These are phyloP conservation scores for Cheilosia impressa DNA, from an alignment of 2,888 invertebrate genomes.

Conservation along the genomic window DNA sequence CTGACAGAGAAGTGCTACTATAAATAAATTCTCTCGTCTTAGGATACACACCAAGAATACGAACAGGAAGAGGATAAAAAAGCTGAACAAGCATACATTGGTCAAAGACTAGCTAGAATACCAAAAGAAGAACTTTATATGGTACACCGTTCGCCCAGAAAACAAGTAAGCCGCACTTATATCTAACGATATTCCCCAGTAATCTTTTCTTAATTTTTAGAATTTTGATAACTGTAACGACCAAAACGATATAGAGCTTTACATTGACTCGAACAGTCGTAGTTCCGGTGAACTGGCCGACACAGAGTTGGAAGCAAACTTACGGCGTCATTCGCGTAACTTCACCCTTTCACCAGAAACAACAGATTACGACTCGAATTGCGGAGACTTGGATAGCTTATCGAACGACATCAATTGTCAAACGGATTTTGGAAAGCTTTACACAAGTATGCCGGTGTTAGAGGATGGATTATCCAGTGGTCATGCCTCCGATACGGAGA, in stretches of 20 bases:
- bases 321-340: slow-evolving; percentile 88
- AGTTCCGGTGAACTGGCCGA: slow-evolving; percentile 83
- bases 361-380: slow-evolving; percentile 96
- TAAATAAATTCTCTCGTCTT: background rate
- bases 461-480: slow-evolving; percentile 97
- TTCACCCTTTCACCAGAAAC: slow-evolving; percentile 96
- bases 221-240: slow-evolving; percentile 80
- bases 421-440: slow-evolving; percentile 87
- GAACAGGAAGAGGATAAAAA: slow-evolving; percentile 79
- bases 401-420: slow-evolving; percentile 83
- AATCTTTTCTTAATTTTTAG: slow-evolving; percentile 45
- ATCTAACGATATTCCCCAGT: slow-evolving; percentile 8
- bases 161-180: slow-evolving; percentile 77
- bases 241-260: slow-evolving; percentile 83
- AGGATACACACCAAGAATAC: slow-evolving; percentile 80
- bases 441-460: slow-evolving; percentile 94
- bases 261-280: slow-evolving; percentile 83
- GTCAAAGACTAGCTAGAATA: slow-evolving; percentile 83
- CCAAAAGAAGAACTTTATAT: slow-evolving; percentile 82
- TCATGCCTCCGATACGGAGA: slow-evolving; percentile 96
- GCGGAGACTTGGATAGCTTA: slow-evolving; percentile 92
- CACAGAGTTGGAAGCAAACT: slow-evolving; percentile 81
- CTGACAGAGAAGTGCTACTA: no score
- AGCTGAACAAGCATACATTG: slow-evolving; percentile 82
- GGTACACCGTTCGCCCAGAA: slow-evolving; percentile 81